Percentiles rank a stretch among this genome's conserved stretches.
Conservation (phyloP, 2,113 vertebrate species). For the Ptychochromis oligacanthus region DNA sequence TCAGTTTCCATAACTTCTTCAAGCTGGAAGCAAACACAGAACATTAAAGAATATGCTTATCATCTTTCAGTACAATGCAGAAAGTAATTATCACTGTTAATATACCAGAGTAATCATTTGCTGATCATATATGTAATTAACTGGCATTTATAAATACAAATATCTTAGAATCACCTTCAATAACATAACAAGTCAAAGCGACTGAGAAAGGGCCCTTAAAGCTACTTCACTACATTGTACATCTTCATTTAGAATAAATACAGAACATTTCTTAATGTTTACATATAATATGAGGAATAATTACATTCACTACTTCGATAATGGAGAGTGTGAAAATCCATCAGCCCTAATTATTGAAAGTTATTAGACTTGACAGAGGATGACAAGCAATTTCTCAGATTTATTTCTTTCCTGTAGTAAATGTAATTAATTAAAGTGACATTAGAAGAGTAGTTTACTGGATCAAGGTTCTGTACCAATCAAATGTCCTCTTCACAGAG, state of each 20-base stretch:
- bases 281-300: slow-evolving; percentile 99
- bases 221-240: slow-evolving; percentile 49
- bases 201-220: slow-evolving; percentile 18
- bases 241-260: slow-evolving; percentile 88
- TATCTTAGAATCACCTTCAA: slow-evolving; percentile 32
- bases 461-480: slow-evolving; percentile 95
- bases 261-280: slow-evolving; percentile 96
- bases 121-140: slow-evolving; percentile 37
- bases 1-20: slow-evolving; percentile 99
- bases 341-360: slow-evolving; percentile 99
- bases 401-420: slow-evolving; percentile 95
- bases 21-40: slow-evolving; percentile 80
- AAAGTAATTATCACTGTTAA: neutral
- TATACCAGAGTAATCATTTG: neutral
- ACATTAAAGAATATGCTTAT: neutral
- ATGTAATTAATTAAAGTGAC: slow-evolving; percentile 99
- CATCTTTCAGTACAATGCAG: neutral
- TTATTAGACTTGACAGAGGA: slow-evolving; percentile 99
- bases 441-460: slow-evolving; percentile 92
- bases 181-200: slow-evolving; percentile 22
- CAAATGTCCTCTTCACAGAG: slow-evolving; percentile 91
- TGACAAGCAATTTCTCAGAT: slow-evolving; percentile 99
- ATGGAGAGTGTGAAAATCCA: slow-evolving; percentile 99
- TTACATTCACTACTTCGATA: slow-evolving; percentile 99
- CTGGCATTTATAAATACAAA: neutral